A percentile compares a stretch with the other conserved stretches of the same genome.
These are phyloP conservation scores for Micromys minutus DNA, from an alignment of 2,113 vertebrate species.

Conservation along the genomic window DNA sequence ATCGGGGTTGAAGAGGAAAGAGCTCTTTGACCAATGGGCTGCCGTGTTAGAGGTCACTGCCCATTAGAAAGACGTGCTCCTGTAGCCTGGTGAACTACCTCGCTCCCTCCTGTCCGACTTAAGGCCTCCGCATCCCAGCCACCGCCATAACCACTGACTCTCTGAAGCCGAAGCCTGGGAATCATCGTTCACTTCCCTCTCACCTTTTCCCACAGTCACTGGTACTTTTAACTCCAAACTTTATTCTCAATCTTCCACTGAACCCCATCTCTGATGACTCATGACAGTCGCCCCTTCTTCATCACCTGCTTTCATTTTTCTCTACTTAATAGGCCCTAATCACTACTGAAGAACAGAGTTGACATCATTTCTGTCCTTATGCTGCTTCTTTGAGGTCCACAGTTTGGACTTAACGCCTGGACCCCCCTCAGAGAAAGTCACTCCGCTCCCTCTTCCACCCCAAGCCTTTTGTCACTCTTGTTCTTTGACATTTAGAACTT, in stretches of 20 bases:
- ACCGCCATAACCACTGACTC: background rate
- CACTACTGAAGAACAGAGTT: background rate
- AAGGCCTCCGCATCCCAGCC: background rate
- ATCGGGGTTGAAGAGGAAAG: background rate
- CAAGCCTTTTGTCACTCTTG: background rate
- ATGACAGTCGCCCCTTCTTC: background rate
- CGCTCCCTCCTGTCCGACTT: background rate
- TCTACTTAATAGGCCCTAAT: background rate
- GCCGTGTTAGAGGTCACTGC: background rate
- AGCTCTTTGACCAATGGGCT: rapidly evolving
- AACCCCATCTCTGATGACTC: background rate
- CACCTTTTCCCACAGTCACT: background rate
- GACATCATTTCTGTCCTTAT: background rate
- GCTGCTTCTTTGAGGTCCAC: background rate
- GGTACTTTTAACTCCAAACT: background rate
- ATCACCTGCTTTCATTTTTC: background rate
- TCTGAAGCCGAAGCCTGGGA: background rate
- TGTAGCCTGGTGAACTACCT: too few species aligned
- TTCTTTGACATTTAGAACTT: background rate
- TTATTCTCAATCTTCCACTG: background rate
- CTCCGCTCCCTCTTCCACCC: background rate
- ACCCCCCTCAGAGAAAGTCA: background rate
- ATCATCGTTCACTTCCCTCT: background rate
- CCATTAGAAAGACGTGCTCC: too few species aligned
- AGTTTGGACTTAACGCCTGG: background rate